These are phyloP conservation scores for Ammodramus savannarum DNA, from an alignment of 2,113 vertebrate genomes.

Conservation along the genomic window DNA sequence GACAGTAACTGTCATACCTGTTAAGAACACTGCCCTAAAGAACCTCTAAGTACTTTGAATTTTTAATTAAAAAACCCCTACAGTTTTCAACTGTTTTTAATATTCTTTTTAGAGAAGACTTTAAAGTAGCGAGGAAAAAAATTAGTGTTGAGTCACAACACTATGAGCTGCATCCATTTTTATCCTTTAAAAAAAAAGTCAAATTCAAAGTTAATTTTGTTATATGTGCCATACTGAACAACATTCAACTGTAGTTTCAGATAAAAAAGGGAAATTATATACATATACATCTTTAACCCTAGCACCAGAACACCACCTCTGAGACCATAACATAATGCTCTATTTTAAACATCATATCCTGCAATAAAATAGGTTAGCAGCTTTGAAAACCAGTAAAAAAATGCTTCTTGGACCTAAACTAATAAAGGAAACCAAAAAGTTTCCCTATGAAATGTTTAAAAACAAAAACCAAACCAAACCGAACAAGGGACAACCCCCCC, in stretches of 20 bases:
- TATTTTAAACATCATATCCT: slow-evolving; percentile 67
- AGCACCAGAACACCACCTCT: slow-evolving; percentile 67
- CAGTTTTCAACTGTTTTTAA: slow-evolving; percentile 57
- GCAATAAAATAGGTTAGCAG: slow-evolving; percentile 73
- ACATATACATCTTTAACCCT: slow-evolving; percentile 64
- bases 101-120: slow-evolving; percentile 24
- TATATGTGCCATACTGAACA: slow-evolving; percentile 73
- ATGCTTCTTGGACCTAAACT: slow-evolving; percentile 53
- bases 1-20: slow-evolving; percentile 56
- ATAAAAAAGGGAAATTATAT: slow-evolving; percentile 74
- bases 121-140: slow-evolving; percentile 55
- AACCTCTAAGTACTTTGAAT: slow-evolving; percentile 59
- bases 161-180: slow-evolving; percentile 66
- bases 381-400: slow-evolving; percentile 66
- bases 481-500: background rate
- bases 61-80: slow-evolving; percentile 53
- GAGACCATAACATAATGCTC: slow-evolving; percentile 69
- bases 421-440: slow-evolving; percentile 36
- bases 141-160: slow-evolving; percentile 69
- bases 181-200: slow-evolving; percentile 43
- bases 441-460: slow-evolving; percentile 59
- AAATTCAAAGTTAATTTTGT: slow-evolving; percentile 67
- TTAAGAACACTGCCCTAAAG: slow-evolving; percentile 60
- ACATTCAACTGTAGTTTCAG: slow-evolving; percentile 69
- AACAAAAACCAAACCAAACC: background rate